Conservation (phyloP, 2,797 vertebrate genomes). For the Argya squamiceps region DNA sequence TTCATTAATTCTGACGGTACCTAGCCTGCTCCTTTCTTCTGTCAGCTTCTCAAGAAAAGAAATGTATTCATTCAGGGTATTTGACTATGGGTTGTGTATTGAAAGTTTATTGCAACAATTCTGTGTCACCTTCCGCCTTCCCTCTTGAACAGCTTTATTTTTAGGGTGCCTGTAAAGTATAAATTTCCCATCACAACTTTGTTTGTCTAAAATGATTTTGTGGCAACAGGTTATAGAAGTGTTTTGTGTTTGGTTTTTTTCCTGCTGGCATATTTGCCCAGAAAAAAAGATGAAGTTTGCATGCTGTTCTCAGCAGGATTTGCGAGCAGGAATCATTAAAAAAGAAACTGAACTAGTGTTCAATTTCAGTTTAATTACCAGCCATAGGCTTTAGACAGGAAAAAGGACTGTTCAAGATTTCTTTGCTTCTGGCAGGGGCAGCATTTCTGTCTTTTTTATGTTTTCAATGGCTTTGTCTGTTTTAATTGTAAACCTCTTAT, state of each 20-base stretch:
- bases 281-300: not conserved
- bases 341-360: not conserved
- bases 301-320: not conserved
- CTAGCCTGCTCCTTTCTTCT: not conserved
- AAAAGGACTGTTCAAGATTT: not conserved
- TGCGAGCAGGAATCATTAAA: not conserved
- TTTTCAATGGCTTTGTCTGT: conserved; percentile 1
- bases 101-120: not conserved
- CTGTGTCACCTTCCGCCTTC: rapidly evolving
- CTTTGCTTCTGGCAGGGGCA: conserved; percentile 1
- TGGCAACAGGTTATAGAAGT: not conserved
- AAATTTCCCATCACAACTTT: not conserved
- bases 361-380: conserved; percentile 13
- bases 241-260: not conserved
- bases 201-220: not conserved
- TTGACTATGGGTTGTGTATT: not conserved
- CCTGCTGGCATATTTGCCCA: not conserved
- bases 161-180: not conserved
- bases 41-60: not conserved
- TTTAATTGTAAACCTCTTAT: conserved; percentile 12
- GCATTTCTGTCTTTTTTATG: not conserved
- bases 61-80: not conserved
- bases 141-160: not conserved
- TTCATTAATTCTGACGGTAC: conserved; percentile 28
- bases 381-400: not conserved